Conservation (phyloP, 2,797 vertebrate species). For the Sparus aurata region DNA sequence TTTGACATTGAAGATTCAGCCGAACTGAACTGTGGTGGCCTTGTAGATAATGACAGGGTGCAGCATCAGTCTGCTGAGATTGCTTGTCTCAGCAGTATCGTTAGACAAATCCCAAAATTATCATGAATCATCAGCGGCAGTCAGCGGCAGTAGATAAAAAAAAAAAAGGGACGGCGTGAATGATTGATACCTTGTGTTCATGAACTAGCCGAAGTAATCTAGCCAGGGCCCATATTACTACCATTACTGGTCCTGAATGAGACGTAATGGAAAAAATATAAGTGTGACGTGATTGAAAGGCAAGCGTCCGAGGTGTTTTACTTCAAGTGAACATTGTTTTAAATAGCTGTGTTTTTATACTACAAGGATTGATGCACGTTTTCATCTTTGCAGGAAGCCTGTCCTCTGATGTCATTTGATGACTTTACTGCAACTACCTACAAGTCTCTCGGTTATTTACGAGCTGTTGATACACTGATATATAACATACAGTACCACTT, state of each 20-base stretch:
- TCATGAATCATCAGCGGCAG: conserved; percentile 70
- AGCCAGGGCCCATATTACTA: conserved; percentile 44
- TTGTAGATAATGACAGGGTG: conserved; percentile 66
- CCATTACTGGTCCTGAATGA: conserved; percentile 42
- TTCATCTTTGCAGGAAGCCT: conserved; percentile 15
- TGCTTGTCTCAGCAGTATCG: conserved; percentile 75
- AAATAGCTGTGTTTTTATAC: conserved; percentile 23
- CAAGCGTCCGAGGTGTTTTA: conserved; percentile 15
- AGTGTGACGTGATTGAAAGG: conserved; percentile 36
- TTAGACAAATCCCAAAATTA: conserved; percentile 77
- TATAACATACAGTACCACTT: conserved; percentile 5
- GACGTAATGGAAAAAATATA: conserved; percentile 29
- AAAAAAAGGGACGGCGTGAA: conserved; percentile 49
- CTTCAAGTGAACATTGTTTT: conserved; percentile 26
- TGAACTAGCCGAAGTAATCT: conserved; percentile 54
- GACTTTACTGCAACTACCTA: conserved; percentile 21
- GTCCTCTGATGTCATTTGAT: conserved; percentile 17
- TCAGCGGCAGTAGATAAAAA: conserved; percentile 57
- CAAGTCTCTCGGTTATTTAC: conserved; percentile 15
- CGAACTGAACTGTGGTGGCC: conserved; percentile 55
- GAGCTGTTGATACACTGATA: conserved; percentile 8
- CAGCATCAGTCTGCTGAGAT: conserved; percentile 58
- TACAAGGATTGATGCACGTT: neutral
- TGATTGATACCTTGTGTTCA: conserved; percentile 67
- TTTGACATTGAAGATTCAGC: conserved; percentile 78